phyloP scores from a whole-genome alignment of 1,140 invertebrate species.

The Trypoxylus dichotomus region DNA sequence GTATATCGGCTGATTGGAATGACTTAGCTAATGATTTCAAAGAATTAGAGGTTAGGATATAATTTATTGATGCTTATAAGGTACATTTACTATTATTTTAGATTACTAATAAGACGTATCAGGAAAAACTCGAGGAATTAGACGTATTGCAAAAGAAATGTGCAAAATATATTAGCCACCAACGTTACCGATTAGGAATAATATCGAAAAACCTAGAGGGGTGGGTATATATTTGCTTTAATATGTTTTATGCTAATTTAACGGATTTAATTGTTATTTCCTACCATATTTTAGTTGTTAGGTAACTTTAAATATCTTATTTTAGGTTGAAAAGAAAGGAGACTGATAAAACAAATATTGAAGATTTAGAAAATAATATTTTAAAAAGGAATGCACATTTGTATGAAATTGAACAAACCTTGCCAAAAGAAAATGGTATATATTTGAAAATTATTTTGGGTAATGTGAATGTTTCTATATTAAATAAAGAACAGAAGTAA shows the following conservation, averaged over 20 bases:
- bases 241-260: too few species aligned
- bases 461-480: constrained; percentile 94
- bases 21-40: constrained; percentile 77
- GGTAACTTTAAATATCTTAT: not conserved
- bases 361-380: constrained; percentile 71
- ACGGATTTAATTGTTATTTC: not conserved
- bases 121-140: constrained; percentile 81
- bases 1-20: constrained; percentile 68
- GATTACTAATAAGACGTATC: constrained; percentile 80
- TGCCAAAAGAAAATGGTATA: constrained; percentile 83
- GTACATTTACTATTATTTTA: constrained; percentile 53
- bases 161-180: constrained; percentile 83
- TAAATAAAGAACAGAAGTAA: constrained; percentile 95
- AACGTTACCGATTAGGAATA: constrained; percentile 83
- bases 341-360: constrained; percentile 56
- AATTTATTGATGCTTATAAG: not conserved
- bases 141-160: constrained; percentile 84
- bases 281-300: not conserved
- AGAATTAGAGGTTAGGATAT: constrained; percentile 65
- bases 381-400: constrained; percentile 76
- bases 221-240: constrained; percentile 58
- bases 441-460: constrained; percentile 95
- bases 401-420: constrained; percentile 81
- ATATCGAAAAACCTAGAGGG: constrained; percentile 78
- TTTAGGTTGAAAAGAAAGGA: constrained; percentile 57